Conservation (phyloP, 1,140 invertebrate species). For the Drosophila ambigua region DNA sequence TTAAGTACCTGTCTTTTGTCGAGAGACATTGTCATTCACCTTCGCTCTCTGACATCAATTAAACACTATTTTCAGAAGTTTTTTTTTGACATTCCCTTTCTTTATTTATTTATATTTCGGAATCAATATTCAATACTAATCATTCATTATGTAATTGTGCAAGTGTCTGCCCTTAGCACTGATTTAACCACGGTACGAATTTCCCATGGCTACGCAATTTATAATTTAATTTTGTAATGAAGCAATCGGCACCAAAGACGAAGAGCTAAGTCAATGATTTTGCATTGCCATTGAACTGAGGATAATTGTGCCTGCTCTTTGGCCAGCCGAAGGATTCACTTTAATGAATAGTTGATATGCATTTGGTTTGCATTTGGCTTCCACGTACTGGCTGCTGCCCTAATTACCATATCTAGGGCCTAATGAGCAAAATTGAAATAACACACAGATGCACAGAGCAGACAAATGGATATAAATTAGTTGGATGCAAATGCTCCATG, state of each 20-base stretch:
- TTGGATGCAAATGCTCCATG: slow-evolving; percentile 10
- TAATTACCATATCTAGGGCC: slow-evolving; percentile 34
- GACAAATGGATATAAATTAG: slow-evolving; percentile 32
- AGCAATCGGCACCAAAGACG: slow-evolving; percentile 8
- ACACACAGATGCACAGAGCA: slow-evolving; percentile 13
- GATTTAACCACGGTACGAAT: too few species aligned
- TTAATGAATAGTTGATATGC: slow-evolving; percentile 23
- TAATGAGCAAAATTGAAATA: slow-evolving; percentile 56
- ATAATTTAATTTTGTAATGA: slow-evolving; percentile 28
- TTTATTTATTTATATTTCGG: too few species aligned
- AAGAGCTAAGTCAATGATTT: slow-evolving; percentile 4
- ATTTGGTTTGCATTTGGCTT: slow-evolving; percentile 13
- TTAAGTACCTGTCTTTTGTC: too few species aligned
- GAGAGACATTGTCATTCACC: too few species aligned
- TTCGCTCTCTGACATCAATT: too few species aligned
- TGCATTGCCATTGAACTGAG: slow-evolving; percentile 9
- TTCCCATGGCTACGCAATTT: slow-evolving; percentile 9
- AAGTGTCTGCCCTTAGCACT: too few species aligned
- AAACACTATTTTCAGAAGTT: too few species aligned
- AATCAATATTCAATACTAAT: too few species aligned
- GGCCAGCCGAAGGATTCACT: neutral
- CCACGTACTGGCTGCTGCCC: slow-evolving; percentile 8
- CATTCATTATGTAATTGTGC: too few species aligned
- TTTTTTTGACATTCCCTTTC: too few species aligned
- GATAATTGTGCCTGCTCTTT: slow-evolving; percentile 15